Base-by-base conservation (phyloP, 64 coral and sea anemone genomes). In the Actinia equina region DNA sequence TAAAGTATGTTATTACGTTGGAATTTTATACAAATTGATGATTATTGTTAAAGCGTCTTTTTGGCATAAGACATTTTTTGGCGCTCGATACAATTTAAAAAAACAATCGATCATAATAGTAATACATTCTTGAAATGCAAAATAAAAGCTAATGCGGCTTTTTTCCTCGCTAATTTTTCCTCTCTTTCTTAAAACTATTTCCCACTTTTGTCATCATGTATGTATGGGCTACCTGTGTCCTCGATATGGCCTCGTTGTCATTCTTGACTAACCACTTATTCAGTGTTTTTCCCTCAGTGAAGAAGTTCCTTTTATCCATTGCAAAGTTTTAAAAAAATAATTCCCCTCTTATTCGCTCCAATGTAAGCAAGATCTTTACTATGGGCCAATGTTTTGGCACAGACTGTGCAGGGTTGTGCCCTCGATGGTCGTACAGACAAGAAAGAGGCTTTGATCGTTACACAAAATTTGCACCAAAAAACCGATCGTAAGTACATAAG, bases 321-420 rank as follows among this genome's bases (percentile, higher is more conserved):
- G 3, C 23, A 46, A 41, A 87, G 4, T 26, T 64, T 74, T 25
- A 77, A 17, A 46, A 74, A 87, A 26, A 87, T 69, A 57, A 13
- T 51, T 20, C 17, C 62, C 22, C 62, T 65, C 43, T 52, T 22
- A 18, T 9, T 86, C 45, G 42, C 54, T 87, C 46, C 20, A 22
- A 87, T 53, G 86, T 78, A 76, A 30, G 18, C 44, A 77, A 22
- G 22, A 17, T 67, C 43, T 87, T 6, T 55, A 83, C 84, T 71
- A 99, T 99, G 97, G 97, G 97, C n/a, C 93, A 99, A 88, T 99
- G 97, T 89, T 99, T 99, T 82, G 94, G 93, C 61, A 99, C 93
- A 23, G 97, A 99, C 54, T 94, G 91, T 77, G 86, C 93, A 71
- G 91, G 97, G 41, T 54, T 95, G 67, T 95, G 93, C 54, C 89